A percentile compares a stretch with the other conserved stretches of the same genome.
phyloP scores from a whole-genome alignment of 2,797 vertebrate species.

The Percopsis omiscomaycus region DNA sequence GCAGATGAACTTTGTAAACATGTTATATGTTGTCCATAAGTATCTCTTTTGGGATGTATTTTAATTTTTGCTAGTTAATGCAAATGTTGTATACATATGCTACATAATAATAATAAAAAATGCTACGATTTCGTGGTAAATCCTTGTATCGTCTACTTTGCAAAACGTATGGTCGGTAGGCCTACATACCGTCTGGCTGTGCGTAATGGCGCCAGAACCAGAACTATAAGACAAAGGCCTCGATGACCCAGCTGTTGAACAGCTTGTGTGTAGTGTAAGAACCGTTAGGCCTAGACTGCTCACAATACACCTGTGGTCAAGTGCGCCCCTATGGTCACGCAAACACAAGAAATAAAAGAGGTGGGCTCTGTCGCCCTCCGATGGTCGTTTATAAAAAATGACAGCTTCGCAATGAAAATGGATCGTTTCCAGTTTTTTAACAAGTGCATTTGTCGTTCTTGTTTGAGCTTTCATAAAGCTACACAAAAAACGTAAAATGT shows the following conservation, averaged over 20 bases:
- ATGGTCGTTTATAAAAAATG: conserved; percentile 3
- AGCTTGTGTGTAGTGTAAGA: not conserved
- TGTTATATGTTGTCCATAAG: conserved; percentile 56
- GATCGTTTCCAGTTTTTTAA: no score
- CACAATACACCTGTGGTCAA: conserved; percentile 15
- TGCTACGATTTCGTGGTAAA: conserved; percentile 58
- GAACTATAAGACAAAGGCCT: not conserved
- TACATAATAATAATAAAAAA: conserved; percentile 53
- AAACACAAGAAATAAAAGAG: not conserved
- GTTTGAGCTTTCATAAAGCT: no score
- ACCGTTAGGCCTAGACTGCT: not conserved
- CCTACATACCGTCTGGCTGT: not conserved
- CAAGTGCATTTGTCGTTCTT: no score
- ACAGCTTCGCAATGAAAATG: no score
- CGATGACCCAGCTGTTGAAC: not conserved
- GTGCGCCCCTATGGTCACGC: conserved; percentile 11
- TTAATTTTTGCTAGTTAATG: conserved; percentile 60
- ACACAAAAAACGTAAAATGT: no score
- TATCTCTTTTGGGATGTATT: conserved; percentile 70
- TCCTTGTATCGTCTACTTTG: not conserved
- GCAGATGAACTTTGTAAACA: conserved; percentile 73
- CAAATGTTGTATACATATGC: conserved; percentile 59
- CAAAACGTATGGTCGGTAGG: no score
- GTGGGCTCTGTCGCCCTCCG: conserved; percentile 67
- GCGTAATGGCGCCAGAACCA: conserved; percentile 2